Base-by-base conservation (phyloP, 1,140 invertebrate genomes). In the Nylanderia fulva region DNA sequence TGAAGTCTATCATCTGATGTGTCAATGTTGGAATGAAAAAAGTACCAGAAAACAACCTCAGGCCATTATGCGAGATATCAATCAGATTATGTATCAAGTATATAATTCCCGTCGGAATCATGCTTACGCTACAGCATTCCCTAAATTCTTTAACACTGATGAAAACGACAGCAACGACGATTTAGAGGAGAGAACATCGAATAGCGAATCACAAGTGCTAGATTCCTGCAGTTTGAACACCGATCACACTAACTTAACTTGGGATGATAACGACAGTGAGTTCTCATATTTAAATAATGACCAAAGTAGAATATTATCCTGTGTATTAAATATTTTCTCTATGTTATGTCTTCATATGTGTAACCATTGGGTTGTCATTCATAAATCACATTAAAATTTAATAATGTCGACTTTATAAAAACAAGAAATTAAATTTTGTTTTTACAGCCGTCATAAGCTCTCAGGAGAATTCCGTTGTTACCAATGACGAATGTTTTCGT, bases 1-100 rank as follows among this genome's bases (percentile, higher is more conserved):
- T 3, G 97, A 98, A 90, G 97, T 99, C 64, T 98, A 97, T 93
- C 95, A 96, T 85, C 95, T 99, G 27, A 98, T 99, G 96, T 93
- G 95, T 21, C 97, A 98, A 89, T 98, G 98, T 90, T 99, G 99
- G 99, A 96, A 96, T 79, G 92, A 96, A 27, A 96, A 97, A 90
- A 96, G 96, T 3, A 96, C 94, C 24, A 94, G 97, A 15, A 97
- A 97, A 92, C 96, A 96, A 86, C 97, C 98, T 60, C 98, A 98
- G 93, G 96, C 96, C 58, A 96, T 98, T 86, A 97, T 98, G 96
- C 95, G 98, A 94, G 97, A 98, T 94, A 96, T 98, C 61, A 97
- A 98, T 94, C 97, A 97, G 93, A 96, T 98, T 90, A 93, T 97
- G 42, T 97, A 97, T 91, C 96, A 97, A 95, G 96, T 97, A 95